Evolutionary conservation across 2,113 vertebrate genomes (phyloP).

Genomic region (Poecilia latipinna): DNA sequence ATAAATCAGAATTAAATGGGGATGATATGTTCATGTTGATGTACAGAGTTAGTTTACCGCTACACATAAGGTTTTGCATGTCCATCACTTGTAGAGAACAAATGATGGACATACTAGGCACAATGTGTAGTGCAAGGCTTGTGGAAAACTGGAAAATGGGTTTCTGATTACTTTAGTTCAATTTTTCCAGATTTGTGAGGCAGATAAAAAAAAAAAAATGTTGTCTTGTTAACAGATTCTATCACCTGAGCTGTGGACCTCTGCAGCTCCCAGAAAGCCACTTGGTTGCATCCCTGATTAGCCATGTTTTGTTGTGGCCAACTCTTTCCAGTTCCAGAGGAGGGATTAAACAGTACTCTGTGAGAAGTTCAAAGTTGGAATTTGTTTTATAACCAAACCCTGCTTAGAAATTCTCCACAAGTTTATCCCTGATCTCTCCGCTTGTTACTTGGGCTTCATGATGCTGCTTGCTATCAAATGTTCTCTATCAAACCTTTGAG

Average conservation of each 20-base stretch:
- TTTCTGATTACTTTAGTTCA: too few species aligned
- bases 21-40: not conserved
- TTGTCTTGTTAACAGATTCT: not conserved
- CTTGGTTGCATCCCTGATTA: not conserved
- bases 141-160: too few species aligned
- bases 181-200: not conserved
- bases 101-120: too few species aligned
- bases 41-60: too few species aligned
- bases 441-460: too few species aligned
- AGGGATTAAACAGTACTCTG: not conserved
- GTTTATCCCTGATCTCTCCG: too few species aligned
- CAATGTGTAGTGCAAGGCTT: not conserved
- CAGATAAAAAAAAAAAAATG: not conserved
- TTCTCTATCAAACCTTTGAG: too few species aligned
- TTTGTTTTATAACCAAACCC: not conserved
- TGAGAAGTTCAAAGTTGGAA: not conserved
- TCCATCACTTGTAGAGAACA: too few species aligned
- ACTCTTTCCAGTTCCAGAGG: not conserved
- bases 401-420: not conserved
- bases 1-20: not conserved
- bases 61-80: too few species aligned
- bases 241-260: not conserved
- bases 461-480: too few species aligned
- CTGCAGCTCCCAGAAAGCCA: not conserved
- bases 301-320: not conserved